These are phyloP conservation scores for Cyclargus thomasi DNA, from an alignment of 1,140 invertebrate species.

Conservation along the genomic window DNA sequence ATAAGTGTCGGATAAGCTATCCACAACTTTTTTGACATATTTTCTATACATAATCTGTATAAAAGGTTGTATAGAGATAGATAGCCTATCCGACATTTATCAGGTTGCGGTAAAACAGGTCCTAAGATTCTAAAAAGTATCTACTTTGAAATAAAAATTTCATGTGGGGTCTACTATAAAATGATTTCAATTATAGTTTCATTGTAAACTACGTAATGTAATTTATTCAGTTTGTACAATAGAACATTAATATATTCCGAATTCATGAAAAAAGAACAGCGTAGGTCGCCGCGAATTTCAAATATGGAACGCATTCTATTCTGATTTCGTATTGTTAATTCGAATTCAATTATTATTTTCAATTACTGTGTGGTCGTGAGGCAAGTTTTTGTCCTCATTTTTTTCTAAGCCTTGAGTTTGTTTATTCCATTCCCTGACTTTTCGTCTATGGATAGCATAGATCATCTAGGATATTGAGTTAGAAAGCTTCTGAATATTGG, in stretches of 20 bases:
- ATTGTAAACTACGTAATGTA: conserved; percentile 34
- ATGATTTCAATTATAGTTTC: conserved; percentile 13
- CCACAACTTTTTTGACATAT: too few relatives aligned
- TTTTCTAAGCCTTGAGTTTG: conserved; percentile 35
- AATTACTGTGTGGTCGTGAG: conserved; percentile 55
- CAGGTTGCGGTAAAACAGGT: too few relatives aligned
- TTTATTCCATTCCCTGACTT: conserved; percentile 9
- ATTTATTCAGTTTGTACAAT: conserved; percentile 68
- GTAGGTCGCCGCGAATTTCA: conserved; percentile 58
- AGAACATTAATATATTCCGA: conserved; percentile 60
- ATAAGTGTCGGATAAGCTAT: too few relatives aligned
- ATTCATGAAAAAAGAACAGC: conserved; percentile 66
- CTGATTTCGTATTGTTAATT: conserved; percentile 68
- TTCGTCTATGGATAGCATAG: not conserved
- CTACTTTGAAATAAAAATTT: too few relatives aligned
- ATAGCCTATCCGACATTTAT: too few relatives aligned
- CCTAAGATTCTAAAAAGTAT: too few relatives aligned
- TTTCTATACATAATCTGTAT: too few relatives aligned
- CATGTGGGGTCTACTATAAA: not conserved
- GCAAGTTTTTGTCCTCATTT: conserved; percentile 48
- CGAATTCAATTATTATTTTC: conserved; percentile 71
- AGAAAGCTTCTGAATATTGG: not conserved
- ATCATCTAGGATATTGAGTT: not conserved
- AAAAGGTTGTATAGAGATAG: too few relatives aligned
- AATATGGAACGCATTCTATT: conserved; percentile 67